Percentiles rank a stretch among this genome's conserved stretches.
phyloP scores from a whole-genome alignment of 2,888 invertebrate species.

The Latrodectus elegans region DNA sequence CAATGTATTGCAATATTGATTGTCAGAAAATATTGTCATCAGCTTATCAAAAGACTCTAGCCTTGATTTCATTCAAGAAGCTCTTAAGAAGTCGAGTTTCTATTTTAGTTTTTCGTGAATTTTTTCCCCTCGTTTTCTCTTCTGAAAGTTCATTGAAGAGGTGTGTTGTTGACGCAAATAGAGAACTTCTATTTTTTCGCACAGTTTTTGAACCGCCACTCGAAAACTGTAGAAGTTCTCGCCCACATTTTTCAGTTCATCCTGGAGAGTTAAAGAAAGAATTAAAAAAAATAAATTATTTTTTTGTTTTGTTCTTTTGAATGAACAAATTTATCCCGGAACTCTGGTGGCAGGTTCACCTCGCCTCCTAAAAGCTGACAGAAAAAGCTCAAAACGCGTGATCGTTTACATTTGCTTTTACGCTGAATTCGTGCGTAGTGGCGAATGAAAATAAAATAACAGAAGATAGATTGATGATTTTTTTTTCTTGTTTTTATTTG shows the following conservation, averaged over 20 bases:
- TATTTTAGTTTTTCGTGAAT: background rate
- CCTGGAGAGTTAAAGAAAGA: background rate
- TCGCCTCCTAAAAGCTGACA: background rate
- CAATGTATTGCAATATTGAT: too few relatives aligned
- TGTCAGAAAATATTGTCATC: too few relatives aligned
- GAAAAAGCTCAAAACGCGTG: too few relatives aligned
- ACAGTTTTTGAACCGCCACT: conserved; percentile 17
- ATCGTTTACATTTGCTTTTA: too few relatives aligned
- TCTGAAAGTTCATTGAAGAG: conserved; percentile 43
- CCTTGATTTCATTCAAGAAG: conserved; percentile 19
- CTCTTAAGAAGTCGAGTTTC: conserved; percentile 5
- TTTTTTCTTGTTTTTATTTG: too few relatives aligned
- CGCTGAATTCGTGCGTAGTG: too few relatives aligned
- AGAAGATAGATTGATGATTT: too few relatives aligned
- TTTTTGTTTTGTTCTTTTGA: conserved; percentile 12
- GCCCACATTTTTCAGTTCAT: conserved; percentile 44
- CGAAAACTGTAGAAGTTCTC: conserved; percentile 13
- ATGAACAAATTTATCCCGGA: background rate
- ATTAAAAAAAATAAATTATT: conserved; percentile 5
- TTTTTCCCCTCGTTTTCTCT: background rate
- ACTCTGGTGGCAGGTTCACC: conserved; percentile 1
- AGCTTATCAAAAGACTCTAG: too few relatives aligned
- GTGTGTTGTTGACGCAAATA: conserved; percentile 43
- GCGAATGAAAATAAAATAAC: too few relatives aligned
- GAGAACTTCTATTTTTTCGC: conserved; percentile 51